phyloP scores from a whole-genome alignment of 1,140 invertebrate genomes.

The Helicorthomorpha holstii region DNA sequence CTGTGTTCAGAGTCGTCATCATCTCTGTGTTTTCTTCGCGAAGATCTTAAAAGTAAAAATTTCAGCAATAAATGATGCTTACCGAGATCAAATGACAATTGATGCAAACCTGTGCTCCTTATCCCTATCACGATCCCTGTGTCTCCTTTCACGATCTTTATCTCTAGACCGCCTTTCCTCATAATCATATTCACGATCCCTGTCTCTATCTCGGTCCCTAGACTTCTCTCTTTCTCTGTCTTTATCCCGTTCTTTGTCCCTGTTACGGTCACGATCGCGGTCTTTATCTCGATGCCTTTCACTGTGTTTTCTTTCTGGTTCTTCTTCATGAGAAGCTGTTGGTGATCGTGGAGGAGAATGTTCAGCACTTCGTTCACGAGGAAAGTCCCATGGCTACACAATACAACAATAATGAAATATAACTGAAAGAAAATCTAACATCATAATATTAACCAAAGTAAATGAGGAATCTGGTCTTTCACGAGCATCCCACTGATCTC shows the following conservation, averaged over 20 bases:
- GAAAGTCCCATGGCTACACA: slow-evolving; percentile 1
- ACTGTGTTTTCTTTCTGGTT: slow-evolving; percentile 8
- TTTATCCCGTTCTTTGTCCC: slow-evolving; percentile 7
- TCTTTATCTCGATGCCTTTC: slow-evolving; percentile 12
- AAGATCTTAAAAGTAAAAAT: slow-evolving; percentile 6
- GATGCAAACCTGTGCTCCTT: background rate
- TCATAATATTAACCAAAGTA: slow-evolving; percentile 1
- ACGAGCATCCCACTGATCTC: slow-evolving; percentile 5
- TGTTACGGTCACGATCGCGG: slow-evolving; percentile 10
- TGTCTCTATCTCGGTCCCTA: background rate
- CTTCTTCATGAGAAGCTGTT: slow-evolving; percentile 11
- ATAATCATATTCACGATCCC: slow-evolving; percentile 5
- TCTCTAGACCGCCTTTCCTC: slow-evolving; percentile 13
- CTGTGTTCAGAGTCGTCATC: slow-evolving; percentile 11
- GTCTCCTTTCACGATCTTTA: slow-evolving; percentile 8
- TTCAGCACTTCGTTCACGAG: background rate
- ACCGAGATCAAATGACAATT: background rate
- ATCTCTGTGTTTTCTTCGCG: slow-evolving; percentile 9
- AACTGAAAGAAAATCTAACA: background rate
- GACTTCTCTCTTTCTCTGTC: slow-evolving; percentile 6
- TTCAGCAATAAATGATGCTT: background rate
- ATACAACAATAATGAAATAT: background rate
- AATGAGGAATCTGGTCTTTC: slow-evolving; percentile 1
- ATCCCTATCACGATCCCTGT: slow-evolving; percentile 8
- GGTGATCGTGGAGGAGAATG: slow-evolving; percentile 10